Evolutionary conservation across 2,888 invertebrate genomes (phyloP).

Genomic region (Papilio protenor): DNA sequence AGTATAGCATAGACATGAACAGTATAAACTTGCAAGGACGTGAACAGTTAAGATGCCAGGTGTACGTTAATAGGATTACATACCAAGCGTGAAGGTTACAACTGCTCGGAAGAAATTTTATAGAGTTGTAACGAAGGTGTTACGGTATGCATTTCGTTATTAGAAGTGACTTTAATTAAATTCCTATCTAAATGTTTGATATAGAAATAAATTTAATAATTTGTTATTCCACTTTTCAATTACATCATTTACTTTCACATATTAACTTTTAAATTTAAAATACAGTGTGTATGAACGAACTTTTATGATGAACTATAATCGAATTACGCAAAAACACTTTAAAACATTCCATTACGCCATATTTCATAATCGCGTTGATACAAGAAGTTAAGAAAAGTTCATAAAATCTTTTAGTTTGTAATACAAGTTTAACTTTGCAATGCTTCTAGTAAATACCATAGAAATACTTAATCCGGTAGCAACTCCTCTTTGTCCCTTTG

Average conservation of each 20-base stretch:
- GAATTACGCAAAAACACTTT: not conserved
- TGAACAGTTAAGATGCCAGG: constrained; percentile 1
- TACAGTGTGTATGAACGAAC: no score
- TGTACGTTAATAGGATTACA: constrained; percentile 20
- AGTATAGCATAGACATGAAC: not conserved
- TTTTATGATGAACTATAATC: not conserved
- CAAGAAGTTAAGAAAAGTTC: not conserved
- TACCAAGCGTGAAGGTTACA: constrained; percentile 9
- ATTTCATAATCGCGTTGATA: not conserved
- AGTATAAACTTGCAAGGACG: not conserved
- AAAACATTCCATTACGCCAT: not conserved
- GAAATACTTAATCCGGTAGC: constrained; percentile 2
- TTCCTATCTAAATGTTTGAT: no score
- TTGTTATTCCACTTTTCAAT: no score
- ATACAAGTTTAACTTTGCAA: not conserved
- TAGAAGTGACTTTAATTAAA: no score
- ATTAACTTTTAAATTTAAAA: no score
- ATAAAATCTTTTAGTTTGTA: not conserved
- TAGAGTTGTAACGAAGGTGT: not conserved
- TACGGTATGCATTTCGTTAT: not conserved
- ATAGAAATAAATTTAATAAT: no score
- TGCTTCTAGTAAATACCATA: not conserved
- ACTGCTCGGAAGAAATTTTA: not conserved
- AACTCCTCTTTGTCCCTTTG: not conserved
- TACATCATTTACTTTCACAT: no score